Conservation (phyloP, 2,797 vertebrate genomes). For the Leptoclinus maculatus region DNA sequence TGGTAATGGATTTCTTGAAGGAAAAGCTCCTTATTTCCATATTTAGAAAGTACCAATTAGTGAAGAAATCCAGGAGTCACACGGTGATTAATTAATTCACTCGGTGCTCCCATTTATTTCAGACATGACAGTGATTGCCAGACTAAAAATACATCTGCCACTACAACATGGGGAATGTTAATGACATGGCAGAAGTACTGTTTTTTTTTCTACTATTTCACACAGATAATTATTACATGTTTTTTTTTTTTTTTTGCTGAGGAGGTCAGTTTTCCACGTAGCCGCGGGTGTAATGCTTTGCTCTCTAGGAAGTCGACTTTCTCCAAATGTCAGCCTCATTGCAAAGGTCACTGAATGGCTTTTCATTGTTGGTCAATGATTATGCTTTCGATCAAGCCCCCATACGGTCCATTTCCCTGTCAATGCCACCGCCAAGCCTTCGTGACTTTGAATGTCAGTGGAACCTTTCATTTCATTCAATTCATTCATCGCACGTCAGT, state of each 20-base stretch:
- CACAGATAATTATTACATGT: not conserved
- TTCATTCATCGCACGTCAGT: slow-evolving; percentile 7
- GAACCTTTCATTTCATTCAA: slow-evolving; percentile 10
- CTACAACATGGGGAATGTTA: slow-evolving; percentile 42
- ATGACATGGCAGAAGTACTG: slow-evolving; percentile 7
- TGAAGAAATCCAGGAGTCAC: slow-evolving; percentile 61
- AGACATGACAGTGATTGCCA: slow-evolving; percentile 60
- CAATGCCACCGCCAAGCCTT: not conserved
- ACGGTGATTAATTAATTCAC: slow-evolving; percentile 71
- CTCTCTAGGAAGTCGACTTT: slow-evolving; percentile 14
- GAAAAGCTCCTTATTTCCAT: slow-evolving; percentile 58
- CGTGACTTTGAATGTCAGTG: slow-evolving; percentile 47
- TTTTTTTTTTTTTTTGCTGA: not conserved
- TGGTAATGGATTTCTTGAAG: slow-evolving; percentile 39
- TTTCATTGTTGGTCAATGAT: slow-evolving; percentile 35
- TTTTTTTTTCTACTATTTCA: not conserved
- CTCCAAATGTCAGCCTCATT: slow-evolving; percentile 45
- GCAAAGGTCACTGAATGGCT: slow-evolving; percentile 46
- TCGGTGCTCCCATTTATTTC: slow-evolving; percentile 61
- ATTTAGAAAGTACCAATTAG: slow-evolving; percentile 74
- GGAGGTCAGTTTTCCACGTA: slow-evolving; percentile 8
- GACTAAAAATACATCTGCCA: slow-evolving; percentile 70
- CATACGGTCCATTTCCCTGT: slow-evolving; percentile 16
- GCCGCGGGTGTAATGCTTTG: not conserved
- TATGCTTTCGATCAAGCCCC: slow-evolving; percentile 26